Evolutionary conservation across 2,113 vertebrate species (phyloP).

Genomic region (Rhynchomys soricoides): DNA sequence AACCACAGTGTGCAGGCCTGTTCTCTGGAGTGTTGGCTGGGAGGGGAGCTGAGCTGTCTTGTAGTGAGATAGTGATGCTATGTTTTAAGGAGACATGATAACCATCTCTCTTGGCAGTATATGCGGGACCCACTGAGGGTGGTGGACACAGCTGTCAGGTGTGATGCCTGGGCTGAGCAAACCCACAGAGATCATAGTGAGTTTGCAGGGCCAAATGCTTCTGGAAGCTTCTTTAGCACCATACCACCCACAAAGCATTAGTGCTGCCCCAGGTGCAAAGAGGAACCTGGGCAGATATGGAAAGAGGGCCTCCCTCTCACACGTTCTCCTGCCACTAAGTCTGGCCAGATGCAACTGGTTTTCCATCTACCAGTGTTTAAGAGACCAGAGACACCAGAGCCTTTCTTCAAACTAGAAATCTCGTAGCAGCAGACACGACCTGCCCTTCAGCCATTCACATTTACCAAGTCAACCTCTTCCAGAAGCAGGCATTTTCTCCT

Average conservation of each 20-base stretch:
- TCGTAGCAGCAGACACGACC: fast-evolving
- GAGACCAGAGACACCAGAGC: neutral
- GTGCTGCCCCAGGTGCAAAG: neutral
- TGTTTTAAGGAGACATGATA: neutral
- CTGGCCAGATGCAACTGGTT: neutral
- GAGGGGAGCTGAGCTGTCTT: too few relatives aligned
- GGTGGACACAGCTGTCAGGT: neutral
- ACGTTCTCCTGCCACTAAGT: fast-evolving
- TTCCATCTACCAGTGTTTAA: neutral
- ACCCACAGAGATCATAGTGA: fast-evolving
- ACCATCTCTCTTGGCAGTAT: fast-evolving
- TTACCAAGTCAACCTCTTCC: neutral
- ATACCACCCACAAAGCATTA: too few relatives aligned
- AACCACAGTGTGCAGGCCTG: fast-evolving
- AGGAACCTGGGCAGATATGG: neutral
- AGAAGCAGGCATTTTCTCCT: neutral
- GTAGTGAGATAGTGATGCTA: neutral
- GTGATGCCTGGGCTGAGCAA: neutral
- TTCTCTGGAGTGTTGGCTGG: neutral
- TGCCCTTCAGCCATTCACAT: neutral
- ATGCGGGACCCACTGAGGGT: fast-evolving
- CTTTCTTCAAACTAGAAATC: neutral
- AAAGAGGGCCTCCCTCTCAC: neutral
- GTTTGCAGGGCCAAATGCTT: neutral
- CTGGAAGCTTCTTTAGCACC: neutral